Evolutionary conservation across 2,113 vertebrate genomes (phyloP), one percentile per base, ranked within the genome.

Genomic region (Chaenocephalus aceratus): DNA sequence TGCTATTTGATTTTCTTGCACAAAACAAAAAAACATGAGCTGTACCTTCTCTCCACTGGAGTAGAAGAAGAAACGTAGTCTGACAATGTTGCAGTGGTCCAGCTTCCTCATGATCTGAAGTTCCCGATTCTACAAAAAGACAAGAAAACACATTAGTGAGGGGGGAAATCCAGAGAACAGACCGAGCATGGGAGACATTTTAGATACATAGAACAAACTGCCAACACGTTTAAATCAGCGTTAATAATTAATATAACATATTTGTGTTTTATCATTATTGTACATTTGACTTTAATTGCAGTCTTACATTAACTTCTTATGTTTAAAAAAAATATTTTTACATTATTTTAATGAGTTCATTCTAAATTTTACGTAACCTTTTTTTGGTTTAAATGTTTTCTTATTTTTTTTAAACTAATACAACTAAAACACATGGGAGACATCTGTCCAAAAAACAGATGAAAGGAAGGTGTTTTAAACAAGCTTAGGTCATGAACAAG

Each of bases 21-120:
- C 30, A 34, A 26, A 10, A 14, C 30, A 41, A 2, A 95, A 96
- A 58, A 57, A 53, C n/a, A n/a, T 0, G 1, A 49, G 61, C 34
- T 48, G 45, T 79, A 97, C 97, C 96, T 98, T 98, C 88, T 98
- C 97, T 51, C 96, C 97, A 16, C 96, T 97, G 86, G 97, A 97
- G 94, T 98, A 98, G 94, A 97, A 97, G 93, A 97, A 98, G 91
- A 97, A 97, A 76, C 97, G 96, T 89, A 97, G 95, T 77, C 97
- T 94, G 77, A 97, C 97, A 8, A 97, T 97, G 90, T 97, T 97
- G 94, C 96, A 97, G 93, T 97, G 97, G 87, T 97, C 96, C 94
- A 98, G 87, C 81, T 97, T 97, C 73, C 97, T 94, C 97, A 98
- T 98, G 68, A 98, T 98, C 94, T 98, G 97, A 49, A 98, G 94